phyloP scores from a whole-genome alignment of 2,888 invertebrate genomes.

The Matsumyia berberina region DNA sequence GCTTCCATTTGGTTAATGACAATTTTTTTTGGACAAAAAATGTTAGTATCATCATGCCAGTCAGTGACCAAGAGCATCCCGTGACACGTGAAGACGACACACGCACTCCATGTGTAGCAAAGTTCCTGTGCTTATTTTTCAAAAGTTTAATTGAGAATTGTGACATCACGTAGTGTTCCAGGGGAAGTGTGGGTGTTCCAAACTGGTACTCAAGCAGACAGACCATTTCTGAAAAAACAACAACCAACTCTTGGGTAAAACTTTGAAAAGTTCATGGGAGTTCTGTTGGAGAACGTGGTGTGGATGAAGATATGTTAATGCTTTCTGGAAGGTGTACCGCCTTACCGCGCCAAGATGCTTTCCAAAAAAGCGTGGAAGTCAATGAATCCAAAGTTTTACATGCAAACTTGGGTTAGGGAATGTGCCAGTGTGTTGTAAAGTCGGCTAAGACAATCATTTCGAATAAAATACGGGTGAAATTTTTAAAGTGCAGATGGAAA shows the following conservation, averaged over 20 bases:
- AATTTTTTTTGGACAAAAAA: slow-evolving; percentile 15
- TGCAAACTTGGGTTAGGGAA: neutral
- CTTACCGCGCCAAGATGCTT: slow-evolving; percentile 9
- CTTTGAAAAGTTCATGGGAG: slow-evolving; percentile 49
- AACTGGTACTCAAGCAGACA: slow-evolving; percentile 25
- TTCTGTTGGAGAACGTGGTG: slow-evolving; percentile 10
- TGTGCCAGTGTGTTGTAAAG: neutral
- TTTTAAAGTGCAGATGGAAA: too few species aligned
- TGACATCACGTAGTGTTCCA: slow-evolving; percentile 62
- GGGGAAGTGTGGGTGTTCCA: slow-evolving; percentile 17
- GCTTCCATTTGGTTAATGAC: slow-evolving; percentile 38
- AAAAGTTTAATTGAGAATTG: slow-evolving; percentile 67
- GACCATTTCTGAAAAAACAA: slow-evolving; percentile 19
- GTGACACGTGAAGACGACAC: slow-evolving; percentile 33
- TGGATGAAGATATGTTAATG: slow-evolving; percentile 1
- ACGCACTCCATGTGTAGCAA: neutral
- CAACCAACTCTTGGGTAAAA: slow-evolving; percentile 34
- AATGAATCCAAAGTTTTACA: neutral
- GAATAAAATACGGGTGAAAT: neutral
- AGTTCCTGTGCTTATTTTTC: slow-evolving; percentile 19
- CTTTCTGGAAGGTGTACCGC: neutral
- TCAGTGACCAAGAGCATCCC: slow-evolving; percentile 39
- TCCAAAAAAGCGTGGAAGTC: slow-evolving; percentile 9
- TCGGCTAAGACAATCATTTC: neutral
- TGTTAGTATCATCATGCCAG: slow-evolving; percentile 9